Conservation (phyloP, 2,113 vertebrate species). For the Acrocephalus arundinaceus region DNA sequence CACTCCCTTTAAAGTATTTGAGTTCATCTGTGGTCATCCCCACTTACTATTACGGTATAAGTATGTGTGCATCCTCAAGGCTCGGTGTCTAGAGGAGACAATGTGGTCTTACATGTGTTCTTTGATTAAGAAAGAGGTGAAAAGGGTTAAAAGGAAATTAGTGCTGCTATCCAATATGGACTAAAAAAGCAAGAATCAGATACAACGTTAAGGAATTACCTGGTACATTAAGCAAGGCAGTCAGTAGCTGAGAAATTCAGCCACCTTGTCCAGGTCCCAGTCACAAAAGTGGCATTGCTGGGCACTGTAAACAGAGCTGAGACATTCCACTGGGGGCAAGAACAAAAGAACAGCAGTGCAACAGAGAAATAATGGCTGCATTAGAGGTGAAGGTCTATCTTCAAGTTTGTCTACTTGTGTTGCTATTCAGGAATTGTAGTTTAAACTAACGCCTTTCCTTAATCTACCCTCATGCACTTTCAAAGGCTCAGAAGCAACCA, state of each 20-base stretch:
- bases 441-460: conserved; percentile 9
- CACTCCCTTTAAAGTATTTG: background rate
- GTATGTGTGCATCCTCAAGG: background rate
- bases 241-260: background rate
- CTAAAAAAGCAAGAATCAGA: background rate
- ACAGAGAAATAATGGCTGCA: background rate
- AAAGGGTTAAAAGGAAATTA: background rate
- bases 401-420: background rate
- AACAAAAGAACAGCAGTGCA: background rate
- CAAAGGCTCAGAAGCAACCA: background rate
- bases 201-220: background rate
- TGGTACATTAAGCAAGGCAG: background rate
- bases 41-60: background rate
- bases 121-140: background rate
- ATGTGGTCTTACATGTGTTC: fast-evolving
- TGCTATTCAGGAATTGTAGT: background rate
- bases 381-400: background rate
- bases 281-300: background rate
- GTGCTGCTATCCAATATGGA: background rate
- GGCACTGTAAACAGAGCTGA: background rate
- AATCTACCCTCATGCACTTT: background rate
- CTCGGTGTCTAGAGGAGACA: background rate
- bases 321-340: background rate
- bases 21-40: background rate
- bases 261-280: background rate